phyloP scores from a whole-genome alignment of 1,140 invertebrate species.

The Gonatopus flavifemur region DNA sequence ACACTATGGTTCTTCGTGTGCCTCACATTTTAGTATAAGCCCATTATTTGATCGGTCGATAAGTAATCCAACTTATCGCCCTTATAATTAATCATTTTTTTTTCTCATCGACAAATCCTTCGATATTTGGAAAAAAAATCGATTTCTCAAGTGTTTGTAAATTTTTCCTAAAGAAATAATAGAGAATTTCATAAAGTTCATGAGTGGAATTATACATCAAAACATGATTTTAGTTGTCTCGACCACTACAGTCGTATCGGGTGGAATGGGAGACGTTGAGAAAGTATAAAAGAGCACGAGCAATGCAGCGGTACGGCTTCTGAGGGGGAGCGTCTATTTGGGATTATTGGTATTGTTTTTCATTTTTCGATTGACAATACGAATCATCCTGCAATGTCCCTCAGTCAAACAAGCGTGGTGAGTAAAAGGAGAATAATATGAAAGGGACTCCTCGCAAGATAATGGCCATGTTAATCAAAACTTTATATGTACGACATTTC shows the following conservation, averaged over 20 bases:
- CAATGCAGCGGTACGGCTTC: slow-evolving; percentile 30
- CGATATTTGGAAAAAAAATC: too few species aligned
- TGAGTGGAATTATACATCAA: too few species aligned
- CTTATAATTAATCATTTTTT: too few species aligned
- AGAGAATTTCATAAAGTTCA: too few species aligned
- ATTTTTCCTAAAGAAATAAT: too few species aligned
- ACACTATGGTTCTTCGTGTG: too few species aligned
- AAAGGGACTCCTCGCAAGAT: not conserved
- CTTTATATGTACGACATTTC: not conserved
- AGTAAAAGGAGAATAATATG: slow-evolving; percentile 43
- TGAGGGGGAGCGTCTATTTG: slow-evolving; percentile 28
- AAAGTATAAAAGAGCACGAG: slow-evolving; percentile 49
- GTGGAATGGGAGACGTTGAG: slow-evolving; percentile 35
- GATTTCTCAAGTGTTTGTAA: too few species aligned
- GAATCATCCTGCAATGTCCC: slow-evolving; percentile 50
- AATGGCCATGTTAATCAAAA: not conserved
- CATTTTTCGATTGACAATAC: slow-evolving; percentile 31
- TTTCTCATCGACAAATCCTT: too few species aligned
- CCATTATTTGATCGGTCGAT: too few species aligned
- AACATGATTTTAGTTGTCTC: slow-evolving; percentile 8
- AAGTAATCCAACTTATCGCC: too few species aligned
- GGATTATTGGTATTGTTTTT: slow-evolving; percentile 35
- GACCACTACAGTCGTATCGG: slow-evolving; percentile 9
- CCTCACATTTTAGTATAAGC: too few species aligned
- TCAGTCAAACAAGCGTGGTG: slow-evolving; percentile 61